Percentiles rank a stretch among this genome's conserved stretches.
Evolutionary conservation across 2,888 invertebrate species (phyloP).

Genomic region (Epirrita christyi): DNA sequence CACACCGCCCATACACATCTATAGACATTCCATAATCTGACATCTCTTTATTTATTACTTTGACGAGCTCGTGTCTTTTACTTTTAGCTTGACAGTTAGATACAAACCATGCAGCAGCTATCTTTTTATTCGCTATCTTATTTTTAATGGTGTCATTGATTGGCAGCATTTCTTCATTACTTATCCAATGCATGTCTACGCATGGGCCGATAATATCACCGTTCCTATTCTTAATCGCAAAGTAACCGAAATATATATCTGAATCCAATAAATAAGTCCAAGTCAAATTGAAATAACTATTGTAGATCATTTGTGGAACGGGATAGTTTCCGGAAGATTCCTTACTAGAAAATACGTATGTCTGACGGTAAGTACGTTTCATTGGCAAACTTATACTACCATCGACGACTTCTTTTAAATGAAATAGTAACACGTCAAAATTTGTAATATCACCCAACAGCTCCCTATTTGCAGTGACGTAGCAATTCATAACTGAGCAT

Average conservation of each 20-base stretch:
- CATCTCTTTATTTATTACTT: conserved; percentile 41
- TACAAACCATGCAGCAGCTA: conserved; percentile 56
- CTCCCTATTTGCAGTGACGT: conserved; percentile 50
- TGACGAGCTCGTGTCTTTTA: conserved; percentile 44
- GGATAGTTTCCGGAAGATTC: conserved; percentile 61
- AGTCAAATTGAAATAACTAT: conserved; percentile 61
- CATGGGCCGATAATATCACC: conserved; percentile 51
- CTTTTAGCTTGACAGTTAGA: conserved; percentile 56
- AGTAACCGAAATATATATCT: conserved; percentile 56
- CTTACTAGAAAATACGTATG: conserved; percentile 55
- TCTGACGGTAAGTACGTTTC: conserved; percentile 52
- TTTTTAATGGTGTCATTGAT: conserved; percentile 30
- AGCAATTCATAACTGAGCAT: conserved; percentile 62
- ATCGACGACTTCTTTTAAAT: conserved; percentile 50
- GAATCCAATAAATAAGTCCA: conserved; percentile 61
- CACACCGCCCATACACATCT: conserved; percentile 61
- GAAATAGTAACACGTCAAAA: conserved; percentile 61
- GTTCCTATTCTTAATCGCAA: conserved; percentile 48
- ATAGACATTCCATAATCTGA: conserved; percentile 42
- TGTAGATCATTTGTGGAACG: conserved; percentile 42
- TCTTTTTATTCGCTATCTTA: conserved; percentile 27
- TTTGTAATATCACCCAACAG: conserved; percentile 46
- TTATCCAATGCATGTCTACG: conserved; percentile 47
- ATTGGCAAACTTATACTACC: conserved; percentile 39
- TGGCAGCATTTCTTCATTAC: conserved; percentile 47